Evolutionary conservation across 2,113 vertebrate species (phyloP), one percentile per base, ranked within the genome.

Genomic region (Penelope pileata): DNA sequence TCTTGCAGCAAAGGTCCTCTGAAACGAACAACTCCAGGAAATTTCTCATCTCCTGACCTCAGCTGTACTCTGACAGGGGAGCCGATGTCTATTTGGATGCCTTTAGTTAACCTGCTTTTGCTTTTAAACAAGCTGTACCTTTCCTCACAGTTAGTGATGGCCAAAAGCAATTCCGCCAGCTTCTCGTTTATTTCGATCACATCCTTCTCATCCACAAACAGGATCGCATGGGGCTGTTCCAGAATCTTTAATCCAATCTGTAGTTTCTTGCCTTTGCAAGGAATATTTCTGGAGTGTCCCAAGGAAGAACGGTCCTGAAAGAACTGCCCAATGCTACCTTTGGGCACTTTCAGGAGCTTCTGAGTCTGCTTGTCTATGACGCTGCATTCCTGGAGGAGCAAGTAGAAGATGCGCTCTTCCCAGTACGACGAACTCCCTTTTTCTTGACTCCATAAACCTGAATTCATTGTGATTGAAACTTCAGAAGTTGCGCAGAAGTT

Each of bases 111-210:
- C 40, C 99, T 97, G 24, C 72, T 93, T 93, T 98, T 98, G 98
- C 98, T 99, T 73, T 98, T 98, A 92, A 99, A 99, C 80, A 99
- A 97, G 86, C 98, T 98, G 69, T 99, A 98, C 78, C 99, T 98
- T 96, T 99, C 99, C 96, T 99, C 99, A 73, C 99, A 99, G 97
- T 99, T 99, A 95, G 99, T 99, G 90, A 99, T 99, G 30, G 99
- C 99, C 96, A 99, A 98, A n/a, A 99, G 98, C 86, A 99, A 95
- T 96, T 99, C 99, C 4, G 99, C 99, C 91, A 99, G 96, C 75
- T 99, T 99, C 91, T 99, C 99, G 16, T 98, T 99, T 88, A 99
- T 98, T 97, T 99, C 99, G 89, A 98, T 92, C 54, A 99, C 98
- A 24, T 99, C 99, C 82, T 99, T 99, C 91, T 99, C 99, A 10